A percentile compares a stretch with the other conserved stretches of the same genome.
Conservation (phyloP, 2,888 invertebrate species). For the Sepioteuthis lessoniana region DNA sequence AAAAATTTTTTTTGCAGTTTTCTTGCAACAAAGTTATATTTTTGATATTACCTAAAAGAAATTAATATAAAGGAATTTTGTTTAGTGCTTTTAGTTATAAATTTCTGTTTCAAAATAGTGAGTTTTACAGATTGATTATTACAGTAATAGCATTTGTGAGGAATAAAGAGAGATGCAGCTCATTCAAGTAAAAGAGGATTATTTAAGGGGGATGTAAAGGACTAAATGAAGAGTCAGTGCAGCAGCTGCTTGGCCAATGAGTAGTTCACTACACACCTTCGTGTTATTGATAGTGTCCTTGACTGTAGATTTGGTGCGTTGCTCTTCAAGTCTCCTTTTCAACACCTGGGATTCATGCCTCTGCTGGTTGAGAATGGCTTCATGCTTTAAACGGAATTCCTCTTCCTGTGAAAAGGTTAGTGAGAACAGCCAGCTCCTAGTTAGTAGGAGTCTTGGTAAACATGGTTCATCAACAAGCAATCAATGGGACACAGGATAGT, state of each 20-base stretch:
- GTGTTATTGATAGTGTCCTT: slow-evolving; percentile 38
- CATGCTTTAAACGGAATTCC: slow-evolving; percentile 68
- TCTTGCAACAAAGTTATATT: neutral
- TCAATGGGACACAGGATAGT: neutral
- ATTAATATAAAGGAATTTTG: neutral
- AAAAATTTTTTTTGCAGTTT: neutral
- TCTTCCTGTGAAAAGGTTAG: slow-evolving; percentile 65
- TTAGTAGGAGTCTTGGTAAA: slow-evolving; percentile 34
- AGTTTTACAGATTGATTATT: neutral
- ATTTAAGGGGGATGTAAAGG: neutral
- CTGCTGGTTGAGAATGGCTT: slow-evolving; percentile 65
- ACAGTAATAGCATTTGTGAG: neutral
- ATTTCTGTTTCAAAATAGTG: neutral
- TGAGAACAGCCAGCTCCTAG: slow-evolving; percentile 34
- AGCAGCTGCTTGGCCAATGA: neutral
- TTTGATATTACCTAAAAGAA: neutral
- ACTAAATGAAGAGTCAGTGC: neutral
- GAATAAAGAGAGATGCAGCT: neutral
- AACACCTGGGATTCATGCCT: slow-evolving; percentile 63
- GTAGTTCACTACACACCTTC: slow-evolving; percentile 43
- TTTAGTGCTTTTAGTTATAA: neutral
- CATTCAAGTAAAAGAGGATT: neutral
- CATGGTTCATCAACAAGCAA: slow-evolving; percentile 33
- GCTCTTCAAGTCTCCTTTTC: slow-evolving; percentile 64
- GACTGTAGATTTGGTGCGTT: slow-evolving; percentile 49